Percentiles rank a stretch among this genome's conserved stretches.
These are phyloP conservation scores for Atethmia centrago DNA, from an alignment of 2,888 invertebrate species.

Conservation along the genomic window DNA sequence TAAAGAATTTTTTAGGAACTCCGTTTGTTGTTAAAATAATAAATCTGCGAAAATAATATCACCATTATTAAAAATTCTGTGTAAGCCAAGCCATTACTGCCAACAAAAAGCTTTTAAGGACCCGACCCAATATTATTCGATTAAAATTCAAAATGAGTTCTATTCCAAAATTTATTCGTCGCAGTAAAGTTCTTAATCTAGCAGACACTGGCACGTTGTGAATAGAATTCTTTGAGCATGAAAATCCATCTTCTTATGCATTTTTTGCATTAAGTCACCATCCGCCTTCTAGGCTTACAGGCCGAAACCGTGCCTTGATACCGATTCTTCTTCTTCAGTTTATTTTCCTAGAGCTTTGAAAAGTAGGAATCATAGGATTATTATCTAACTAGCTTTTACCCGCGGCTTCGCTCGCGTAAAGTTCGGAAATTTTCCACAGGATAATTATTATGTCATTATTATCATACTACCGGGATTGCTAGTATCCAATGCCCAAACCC, in stretches of 20 bases:
- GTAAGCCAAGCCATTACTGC: slow-evolving; percentile 54
- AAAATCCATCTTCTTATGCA: slow-evolving; percentile 69
- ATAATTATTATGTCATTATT: too few relatives aligned
- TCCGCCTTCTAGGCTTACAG: slow-evolving; percentile 39
- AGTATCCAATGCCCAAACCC: too few relatives aligned
- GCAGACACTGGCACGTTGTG: slow-evolving; percentile 67
- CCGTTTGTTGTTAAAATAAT: slow-evolving; percentile 19
- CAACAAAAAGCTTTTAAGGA: slow-evolving; percentile 62
- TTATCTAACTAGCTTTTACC: slow-evolving; percentile 4
- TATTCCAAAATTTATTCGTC: slow-evolving; percentile 61
- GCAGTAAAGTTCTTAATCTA: slow-evolving; percentile 67
- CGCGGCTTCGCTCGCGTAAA: too few relatives aligned
- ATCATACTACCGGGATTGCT: too few relatives aligned
- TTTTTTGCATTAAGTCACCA: slow-evolving; percentile 63
- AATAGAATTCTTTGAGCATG: slow-evolving; percentile 66
- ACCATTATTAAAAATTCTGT: slow-evolving; percentile 48
- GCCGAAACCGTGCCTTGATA: slow-evolving; percentile 55
- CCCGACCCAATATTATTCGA: slow-evolving; percentile 61
- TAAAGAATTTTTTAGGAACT: background rate
- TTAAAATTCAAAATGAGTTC: slow-evolving; percentile 68
- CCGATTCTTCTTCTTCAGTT: slow-evolving; percentile 48
- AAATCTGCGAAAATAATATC: slow-evolving; percentile 21
- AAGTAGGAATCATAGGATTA: slow-evolving; percentile 21
- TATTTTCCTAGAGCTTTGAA: slow-evolving; percentile 46
- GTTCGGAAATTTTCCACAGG: too few relatives aligned